Evolutionary conservation across 2,113 vertebrate species (phyloP), one percentile per base, ranked within the genome.

Genomic region (human (Homo sapiens)): DNA sequence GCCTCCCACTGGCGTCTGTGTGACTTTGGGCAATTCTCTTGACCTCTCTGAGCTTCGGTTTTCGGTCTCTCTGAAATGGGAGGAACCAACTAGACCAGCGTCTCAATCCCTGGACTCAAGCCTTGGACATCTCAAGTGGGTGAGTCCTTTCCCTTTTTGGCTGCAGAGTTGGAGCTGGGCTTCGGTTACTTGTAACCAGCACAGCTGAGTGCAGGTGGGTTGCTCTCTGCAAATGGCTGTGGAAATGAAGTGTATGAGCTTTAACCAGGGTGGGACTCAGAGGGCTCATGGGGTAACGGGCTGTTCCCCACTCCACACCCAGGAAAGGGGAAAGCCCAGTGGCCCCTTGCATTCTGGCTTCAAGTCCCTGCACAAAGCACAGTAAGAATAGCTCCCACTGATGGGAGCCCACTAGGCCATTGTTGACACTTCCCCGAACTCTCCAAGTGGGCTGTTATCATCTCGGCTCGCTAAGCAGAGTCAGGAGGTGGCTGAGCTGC

Each of bases 1-100:
- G 0, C n/a, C 17, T 45, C 55, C 45, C 55, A 12, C 12, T 32
- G 14, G 18, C 0, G 8, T 14, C 45, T 64, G n/a, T 59, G 17
- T 0, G 0, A 27, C 35, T 8, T 68, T 25, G 17, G 50, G 25
- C 52, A 30, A 45, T 57, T 16, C 48, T 79, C 50, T 6, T 16
- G 40, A 11, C 38, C 6, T 17, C 72, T 88, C 57, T 8, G 59
- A 35, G 32, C 59, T 6, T 78, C 32, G 0, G 45, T 23, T 25
- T 30, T 7, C 5, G 4, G 43, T 45, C 8, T 25, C 90, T 73
- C 66, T 81, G 6, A 50, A 40, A 40, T 23, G 16, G 73, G 22
- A 22, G 11, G 25, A 52, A 43, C 48, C 68, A 20, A 30, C 43
- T 14, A 25, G 32, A 4, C 40, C 7, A 3, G 68, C 1, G 11